Evolutionary conservation across 2,888 invertebrate genomes (phyloP).

Genomic region (Hyles lineata): DNA sequence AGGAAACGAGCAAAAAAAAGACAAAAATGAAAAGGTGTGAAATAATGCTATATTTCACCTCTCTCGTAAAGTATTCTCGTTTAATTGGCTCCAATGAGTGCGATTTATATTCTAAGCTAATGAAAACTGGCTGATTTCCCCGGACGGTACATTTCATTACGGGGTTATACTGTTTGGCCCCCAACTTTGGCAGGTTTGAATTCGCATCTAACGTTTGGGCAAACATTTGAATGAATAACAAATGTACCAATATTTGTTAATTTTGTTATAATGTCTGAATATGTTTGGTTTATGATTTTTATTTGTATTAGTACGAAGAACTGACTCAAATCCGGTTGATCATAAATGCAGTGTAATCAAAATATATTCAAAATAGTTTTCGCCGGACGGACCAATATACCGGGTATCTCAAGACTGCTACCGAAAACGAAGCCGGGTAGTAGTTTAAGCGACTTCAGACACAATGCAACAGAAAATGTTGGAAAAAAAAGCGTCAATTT

Average conservation of each 20-base stretch:
- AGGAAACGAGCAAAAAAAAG: background rate
- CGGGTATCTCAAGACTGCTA: no score
- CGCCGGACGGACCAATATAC: no score
- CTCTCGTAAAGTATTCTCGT: slow-evolving; percentile 45
- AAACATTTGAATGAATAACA: slow-evolving; percentile 11
- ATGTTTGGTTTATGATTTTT: background rate
- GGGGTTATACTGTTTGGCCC: slow-evolving; percentile 28
- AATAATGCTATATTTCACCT: slow-evolving; percentile 36
- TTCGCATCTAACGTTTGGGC: slow-evolving; percentile 11
- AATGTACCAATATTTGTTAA: background rate
- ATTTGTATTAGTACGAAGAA: no score
- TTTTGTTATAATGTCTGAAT: background rate
- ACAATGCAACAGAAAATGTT: no score
- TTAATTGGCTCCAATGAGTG: slow-evolving; percentile 63
- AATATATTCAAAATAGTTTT: background rate
- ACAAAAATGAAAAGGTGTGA: background rate
- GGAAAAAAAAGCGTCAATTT: no score
- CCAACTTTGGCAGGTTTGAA: slow-evolving; percentile 11
- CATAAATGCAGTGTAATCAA: background rate
- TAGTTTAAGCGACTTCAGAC: no score
- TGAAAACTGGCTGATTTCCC: slow-evolving; percentile 74
- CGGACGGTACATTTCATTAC: slow-evolving; percentile 68
- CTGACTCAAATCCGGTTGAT: background rate
- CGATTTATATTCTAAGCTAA: slow-evolving; percentile 69
- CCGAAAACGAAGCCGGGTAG: no score